Evolutionary conservation across 2,113 vertebrate species (phyloP).

Genomic region (Antennarius striatus): DNA sequence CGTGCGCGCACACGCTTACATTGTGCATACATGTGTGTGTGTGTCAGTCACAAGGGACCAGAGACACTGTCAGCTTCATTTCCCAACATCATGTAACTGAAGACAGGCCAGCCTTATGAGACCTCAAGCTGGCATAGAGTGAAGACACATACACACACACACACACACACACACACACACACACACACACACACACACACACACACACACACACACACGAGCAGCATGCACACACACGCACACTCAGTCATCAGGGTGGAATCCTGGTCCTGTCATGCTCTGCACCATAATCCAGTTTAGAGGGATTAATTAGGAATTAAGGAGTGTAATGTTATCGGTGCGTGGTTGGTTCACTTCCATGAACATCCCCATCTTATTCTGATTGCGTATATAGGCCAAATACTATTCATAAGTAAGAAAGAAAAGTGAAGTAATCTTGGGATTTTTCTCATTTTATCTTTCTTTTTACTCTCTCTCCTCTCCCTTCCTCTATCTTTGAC

Average conservation of each 20-base stretch:
- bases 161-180: constrained; percentile 17
- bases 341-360: constrained; percentile 52
- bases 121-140: constrained; percentile 49
- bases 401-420: constrained; percentile 53
- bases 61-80: constrained; percentile 58
- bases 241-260: constrained; percentile 33
- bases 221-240: constrained; percentile 11
- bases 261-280: constrained; percentile 73
- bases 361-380: constrained; percentile 31
- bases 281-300: constrained; percentile 73
- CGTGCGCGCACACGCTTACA: background rate
- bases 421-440: constrained; percentile 47
- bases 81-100: constrained; percentile 60
- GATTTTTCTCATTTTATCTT: constrained; percentile 48
- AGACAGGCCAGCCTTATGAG: constrained; percentile 57
- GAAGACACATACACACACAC: constrained; percentile 33
- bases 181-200: constrained; percentile 12
- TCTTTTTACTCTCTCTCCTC: constrained; percentile 26
- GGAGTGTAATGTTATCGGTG: constrained; percentile 76
- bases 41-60: constrained; percentile 49
- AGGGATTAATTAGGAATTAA: constrained; percentile 81
- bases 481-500: constrained; percentile 6
- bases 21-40: constrained; percentile 8
- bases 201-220: constrained; percentile 23
- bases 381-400: constrained; percentile 57